A percentile compares a stretch with the other conserved stretches of the same genome.
Conservation (phyloP, 2,797 vertebrate genomes). For the Mycteria americana region DNA sequence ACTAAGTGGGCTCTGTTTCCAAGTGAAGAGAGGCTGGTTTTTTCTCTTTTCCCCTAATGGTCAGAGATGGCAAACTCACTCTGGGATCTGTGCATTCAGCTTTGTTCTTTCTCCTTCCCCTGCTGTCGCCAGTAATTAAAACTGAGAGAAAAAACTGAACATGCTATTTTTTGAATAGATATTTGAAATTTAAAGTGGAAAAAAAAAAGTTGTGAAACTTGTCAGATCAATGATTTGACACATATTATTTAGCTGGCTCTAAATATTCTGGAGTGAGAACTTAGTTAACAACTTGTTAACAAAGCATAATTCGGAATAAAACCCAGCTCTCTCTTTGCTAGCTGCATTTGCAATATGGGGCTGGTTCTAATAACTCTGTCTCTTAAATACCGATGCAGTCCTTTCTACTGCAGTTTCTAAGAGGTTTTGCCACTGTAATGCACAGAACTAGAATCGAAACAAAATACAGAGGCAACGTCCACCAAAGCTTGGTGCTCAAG, state of each 20-base stretch:
- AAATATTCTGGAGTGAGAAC: constrained; percentile 72
- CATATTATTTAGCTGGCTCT: constrained; percentile 71
- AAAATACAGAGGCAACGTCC: not conserved
- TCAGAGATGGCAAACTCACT: constrained; percentile 17
- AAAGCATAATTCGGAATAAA: constrained; percentile 69
- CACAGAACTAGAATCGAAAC: not conserved
- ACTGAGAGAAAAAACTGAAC: constrained; percentile 48
- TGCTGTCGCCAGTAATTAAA: constrained; percentile 63
- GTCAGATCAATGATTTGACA: constrained; percentile 71
- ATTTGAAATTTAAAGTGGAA: constrained; percentile 68
- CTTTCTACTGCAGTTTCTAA: not conserved
- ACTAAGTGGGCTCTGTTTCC: not conserved
- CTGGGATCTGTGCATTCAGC: constrained; percentile 34
- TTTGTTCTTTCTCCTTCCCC: constrained; percentile 58
- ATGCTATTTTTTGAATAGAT: constrained; percentile 71
- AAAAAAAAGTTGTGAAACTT: constrained; percentile 71
- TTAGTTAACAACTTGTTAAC: constrained; percentile 72
- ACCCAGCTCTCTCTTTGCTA: constrained; percentile 41
- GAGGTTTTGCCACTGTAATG: not conserved
- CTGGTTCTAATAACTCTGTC: constrained; percentile 38
- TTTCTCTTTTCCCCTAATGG: not conserved
- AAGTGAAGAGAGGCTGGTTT: not conserved
- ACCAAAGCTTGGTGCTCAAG: not conserved
- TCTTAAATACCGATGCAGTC: not conserved
- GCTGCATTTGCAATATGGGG: constrained; percentile 43